phyloP scores from a whole-genome alignment of 2,113 vertebrate genomes.

The Empidonax traillii region DNA sequence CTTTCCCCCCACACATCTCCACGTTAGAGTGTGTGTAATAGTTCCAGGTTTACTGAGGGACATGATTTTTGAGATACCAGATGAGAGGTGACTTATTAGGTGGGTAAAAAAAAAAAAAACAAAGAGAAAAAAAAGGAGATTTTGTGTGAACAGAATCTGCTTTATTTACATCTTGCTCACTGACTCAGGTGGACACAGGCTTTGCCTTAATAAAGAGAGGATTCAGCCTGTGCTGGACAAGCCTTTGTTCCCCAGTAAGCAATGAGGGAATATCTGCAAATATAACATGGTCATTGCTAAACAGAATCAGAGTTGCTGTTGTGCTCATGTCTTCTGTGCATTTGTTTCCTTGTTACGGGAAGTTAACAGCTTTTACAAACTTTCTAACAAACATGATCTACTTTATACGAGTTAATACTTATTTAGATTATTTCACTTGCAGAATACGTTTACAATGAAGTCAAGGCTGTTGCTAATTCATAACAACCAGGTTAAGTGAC shows the following conservation, averaged over 20 bases:
- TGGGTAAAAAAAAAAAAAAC: background rate
- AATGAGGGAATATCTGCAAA: background rate
- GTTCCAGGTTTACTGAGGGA: background rate
- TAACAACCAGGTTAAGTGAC: background rate
- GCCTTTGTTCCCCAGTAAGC: background rate
- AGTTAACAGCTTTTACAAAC: background rate
- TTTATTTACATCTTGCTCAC: background rate
- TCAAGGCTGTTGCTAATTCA: background rate
- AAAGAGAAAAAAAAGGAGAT: background rate
- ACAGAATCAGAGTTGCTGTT: background rate
- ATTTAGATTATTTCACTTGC: background rate
- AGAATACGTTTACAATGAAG: background rate
- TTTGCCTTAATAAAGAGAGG: background rate
- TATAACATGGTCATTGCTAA: background rate
- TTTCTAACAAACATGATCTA: accelerated
- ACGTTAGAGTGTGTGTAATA: background rate
- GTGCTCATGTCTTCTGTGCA: background rate
- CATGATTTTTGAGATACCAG: background rate
- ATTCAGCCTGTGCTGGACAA: background rate
- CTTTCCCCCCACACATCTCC: background rate
- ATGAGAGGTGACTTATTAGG: background rate
- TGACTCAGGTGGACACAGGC: background rate
- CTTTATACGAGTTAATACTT: background rate
- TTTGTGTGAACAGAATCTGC: background rate
- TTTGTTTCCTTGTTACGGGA: background rate